phyloP scores from a whole-genome alignment of 2,888 invertebrate genomes.

The Seira sanloemensis region DNA sequence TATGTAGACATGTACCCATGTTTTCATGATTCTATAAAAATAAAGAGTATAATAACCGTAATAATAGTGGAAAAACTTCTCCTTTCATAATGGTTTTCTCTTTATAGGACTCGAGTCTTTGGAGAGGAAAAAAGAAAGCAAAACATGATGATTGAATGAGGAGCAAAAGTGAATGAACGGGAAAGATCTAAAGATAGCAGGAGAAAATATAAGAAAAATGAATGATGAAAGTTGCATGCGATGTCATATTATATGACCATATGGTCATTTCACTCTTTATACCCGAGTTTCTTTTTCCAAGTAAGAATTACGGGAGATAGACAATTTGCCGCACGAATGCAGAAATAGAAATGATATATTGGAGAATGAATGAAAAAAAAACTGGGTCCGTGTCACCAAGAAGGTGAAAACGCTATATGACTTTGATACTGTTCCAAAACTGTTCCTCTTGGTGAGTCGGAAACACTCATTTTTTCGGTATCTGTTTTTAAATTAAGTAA shows the following conservation, averaged over 20 bases:
- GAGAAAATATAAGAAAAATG: neutral
- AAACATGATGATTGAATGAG: slow-evolving; percentile 1
- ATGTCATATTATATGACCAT: neutral
- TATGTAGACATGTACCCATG: neutral
- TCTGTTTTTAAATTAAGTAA: too few relatives aligned
- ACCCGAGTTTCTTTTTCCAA: neutral
- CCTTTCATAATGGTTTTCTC: neutral
- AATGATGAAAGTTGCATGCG: slow-evolving; percentile 4
- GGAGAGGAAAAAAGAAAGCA: slow-evolving; percentile 1
- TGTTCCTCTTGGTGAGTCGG: too few relatives aligned
- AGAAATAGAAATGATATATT: neutral
- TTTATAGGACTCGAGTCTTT: neutral
- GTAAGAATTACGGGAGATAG: neutral
- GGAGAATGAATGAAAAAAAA: neutral
- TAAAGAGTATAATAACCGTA: neutral
- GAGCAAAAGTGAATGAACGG: neutral
- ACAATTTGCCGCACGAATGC: slow-evolving; percentile 4
- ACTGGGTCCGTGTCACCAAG: too few relatives aligned
- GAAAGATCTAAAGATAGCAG: too few relatives aligned
- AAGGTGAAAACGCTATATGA: too few relatives aligned
- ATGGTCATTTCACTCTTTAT: neutral
- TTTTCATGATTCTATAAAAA: neutral
- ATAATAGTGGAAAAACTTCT: neutral
- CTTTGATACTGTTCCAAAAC: too few relatives aligned
- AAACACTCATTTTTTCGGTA: too few relatives aligned